Base-by-base conservation (phyloP, 2,888 invertebrate genomes). In the Leptopilina drosophilae region DNA sequence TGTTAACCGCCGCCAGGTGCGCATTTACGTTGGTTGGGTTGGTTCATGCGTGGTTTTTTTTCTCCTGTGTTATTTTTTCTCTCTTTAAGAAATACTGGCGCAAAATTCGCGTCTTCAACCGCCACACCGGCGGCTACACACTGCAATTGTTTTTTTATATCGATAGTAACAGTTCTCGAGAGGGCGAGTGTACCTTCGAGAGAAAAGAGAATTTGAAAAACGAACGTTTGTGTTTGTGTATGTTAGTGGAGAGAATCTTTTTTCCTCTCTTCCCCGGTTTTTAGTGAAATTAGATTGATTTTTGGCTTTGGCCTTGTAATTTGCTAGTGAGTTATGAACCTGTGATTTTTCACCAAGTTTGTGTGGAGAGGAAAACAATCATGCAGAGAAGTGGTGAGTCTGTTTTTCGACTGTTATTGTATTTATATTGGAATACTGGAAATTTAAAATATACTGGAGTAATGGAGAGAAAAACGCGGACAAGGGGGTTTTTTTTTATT, bases 301-400 rank as follows among this genome's bases (percentile, higher is more conserved):
- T 33, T 53, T 14, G 56, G 14, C 33, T 73, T 73, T 73, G 69
- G 6, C 69, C 69, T 26, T 12, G 6, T 53, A 64, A 12, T 8
- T 8, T 33, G 33, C 3, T 33, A 26, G 69, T 73, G 26, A 3
- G 42, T 42, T 42, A 73, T 73, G 69, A 33, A 4, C 33, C 53
- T 56, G 69, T 73, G 69, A 73, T 73, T 73, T n/a, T 49, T 42
- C 33, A 33, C 33, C 3, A 33, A 33, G 33, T 33, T 33, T 7
- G 42, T 42, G 42, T 42, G 42, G 11, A 53, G 11, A 53, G 20
- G 33, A n/a, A 49, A 15, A 49, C 14, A 73, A 73, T 56, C 33
- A 73, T 73, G 69, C 69, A 73, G 26, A 73, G 53, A 73, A 73
- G 69, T 73, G 69, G 69, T 73, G 53, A 73, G 69, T 73, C 14